Percentiles rank a stretch among this genome's conserved stretches.
These are phyloP conservation scores for Tangara arthus DNA, from an alignment of 2,797 vertebrate species.

Conservation along the genomic window DNA sequence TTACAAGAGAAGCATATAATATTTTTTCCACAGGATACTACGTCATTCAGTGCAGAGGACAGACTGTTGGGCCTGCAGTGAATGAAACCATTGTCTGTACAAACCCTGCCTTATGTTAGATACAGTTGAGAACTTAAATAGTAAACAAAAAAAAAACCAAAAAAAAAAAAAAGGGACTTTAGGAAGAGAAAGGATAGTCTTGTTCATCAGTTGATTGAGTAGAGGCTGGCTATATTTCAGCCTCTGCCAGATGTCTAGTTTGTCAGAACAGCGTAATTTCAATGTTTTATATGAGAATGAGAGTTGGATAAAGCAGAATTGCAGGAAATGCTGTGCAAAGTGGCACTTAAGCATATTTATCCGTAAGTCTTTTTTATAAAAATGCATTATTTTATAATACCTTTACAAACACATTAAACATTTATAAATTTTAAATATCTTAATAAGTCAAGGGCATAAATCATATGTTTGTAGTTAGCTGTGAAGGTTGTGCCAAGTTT, in stretches of 20 bases:
- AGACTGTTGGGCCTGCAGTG: neutral
- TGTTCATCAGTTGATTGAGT: neutral
- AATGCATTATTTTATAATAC: neutral
- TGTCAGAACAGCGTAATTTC: neutral
- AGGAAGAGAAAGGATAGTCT: neutral
- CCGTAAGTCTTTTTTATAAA: neutral
- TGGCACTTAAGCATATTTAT: neutral
- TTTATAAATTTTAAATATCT: neutral
- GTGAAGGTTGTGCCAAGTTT: neutral
- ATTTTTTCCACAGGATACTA: constrained; percentile 19
- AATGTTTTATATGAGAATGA: neutral
- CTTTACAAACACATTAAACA: neutral
- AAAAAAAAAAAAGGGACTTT: neutral
- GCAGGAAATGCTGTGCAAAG: neutral
- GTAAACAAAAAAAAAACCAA: neutral
- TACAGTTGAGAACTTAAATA: neutral
- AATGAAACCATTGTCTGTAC: neutral
- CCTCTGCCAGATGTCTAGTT: neutral
- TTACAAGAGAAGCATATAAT: neutral
- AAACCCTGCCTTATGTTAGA: neutral
- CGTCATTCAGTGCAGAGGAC: neutral
- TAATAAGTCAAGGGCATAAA: neutral
- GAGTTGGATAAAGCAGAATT: neutral
- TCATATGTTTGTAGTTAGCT: neutral
- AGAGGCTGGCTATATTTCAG: neutral